Conservation (phyloP, 2,797 vertebrate species). For the Chelon auratus region DNA sequence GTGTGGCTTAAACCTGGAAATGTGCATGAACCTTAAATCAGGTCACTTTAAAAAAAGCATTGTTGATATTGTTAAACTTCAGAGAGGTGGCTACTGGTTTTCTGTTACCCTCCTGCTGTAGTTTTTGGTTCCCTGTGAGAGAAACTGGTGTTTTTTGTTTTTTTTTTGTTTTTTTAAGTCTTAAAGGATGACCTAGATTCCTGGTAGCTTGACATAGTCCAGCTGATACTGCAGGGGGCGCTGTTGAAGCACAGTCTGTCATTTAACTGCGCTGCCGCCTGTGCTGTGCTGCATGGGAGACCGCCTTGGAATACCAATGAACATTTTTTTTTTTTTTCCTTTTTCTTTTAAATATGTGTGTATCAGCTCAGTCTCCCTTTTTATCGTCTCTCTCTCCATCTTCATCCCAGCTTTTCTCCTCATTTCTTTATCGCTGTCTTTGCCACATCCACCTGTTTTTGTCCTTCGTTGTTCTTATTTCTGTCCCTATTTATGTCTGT, state of each 20-base stretch:
- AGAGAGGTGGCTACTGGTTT: slow-evolving; percentile 63
- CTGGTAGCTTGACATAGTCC: background rate
- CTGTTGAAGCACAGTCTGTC: slow-evolving; percentile 61
- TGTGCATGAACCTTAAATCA: slow-evolving; percentile 67
- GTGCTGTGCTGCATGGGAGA: slow-evolving; percentile 83
- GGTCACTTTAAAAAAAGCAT: slow-evolving; percentile 71
- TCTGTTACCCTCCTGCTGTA: slow-evolving; percentile 60
- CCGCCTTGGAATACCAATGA: slow-evolving; percentile 85
- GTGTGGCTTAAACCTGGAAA: slow-evolving; percentile 29
- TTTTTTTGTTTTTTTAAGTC: no score
- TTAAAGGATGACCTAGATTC: slow-evolving; percentile 83
- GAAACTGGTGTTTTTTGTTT: slow-evolving; percentile 61
- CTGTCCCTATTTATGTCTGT: slow-evolving; percentile 18
- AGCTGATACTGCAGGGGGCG: slow-evolving; percentile 74
- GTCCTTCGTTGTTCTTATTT: slow-evolving; percentile 39
- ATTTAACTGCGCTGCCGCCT: slow-evolving; percentile 32
- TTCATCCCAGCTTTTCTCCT: slow-evolving; percentile 27
- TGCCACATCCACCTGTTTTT: slow-evolving; percentile 61
- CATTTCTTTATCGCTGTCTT: slow-evolving; percentile 44
- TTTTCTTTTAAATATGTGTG: background rate
- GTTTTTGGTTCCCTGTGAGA: slow-evolving; percentile 68
- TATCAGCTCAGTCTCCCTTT: slow-evolving; percentile 50
- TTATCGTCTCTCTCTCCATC: slow-evolving; percentile 44
- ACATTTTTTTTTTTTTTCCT: slow-evolving; percentile 16
- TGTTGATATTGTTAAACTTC: slow-evolving; percentile 53